A percentile compares a stretch with the other conserved stretches of the same genome.
phyloP scores from a whole-genome alignment of 2,797 vertebrate genomes.

The Acipenser transmontanus region DNA sequence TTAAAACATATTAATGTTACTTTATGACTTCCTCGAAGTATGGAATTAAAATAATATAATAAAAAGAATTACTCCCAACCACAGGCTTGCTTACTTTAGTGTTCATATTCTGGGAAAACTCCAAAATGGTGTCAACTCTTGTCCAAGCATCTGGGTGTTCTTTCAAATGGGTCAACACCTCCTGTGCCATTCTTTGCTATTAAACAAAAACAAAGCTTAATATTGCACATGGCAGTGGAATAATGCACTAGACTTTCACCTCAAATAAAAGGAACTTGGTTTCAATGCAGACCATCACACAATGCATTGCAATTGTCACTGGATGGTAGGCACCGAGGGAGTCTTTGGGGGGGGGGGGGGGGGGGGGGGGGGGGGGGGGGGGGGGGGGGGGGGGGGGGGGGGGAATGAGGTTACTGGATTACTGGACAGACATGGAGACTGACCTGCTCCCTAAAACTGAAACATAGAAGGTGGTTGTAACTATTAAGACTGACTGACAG shows the following conservation, averaged over 20 bases:
- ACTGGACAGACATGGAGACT: no score
- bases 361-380: no score
- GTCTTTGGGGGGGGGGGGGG: no score
- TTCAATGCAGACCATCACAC: no score
- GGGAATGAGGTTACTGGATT: no score
- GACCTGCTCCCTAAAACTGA: no score
- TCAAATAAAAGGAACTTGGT: no score
- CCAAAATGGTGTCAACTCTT: conserved; percentile 94
- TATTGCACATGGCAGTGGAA: not conserved
- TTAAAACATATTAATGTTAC: not conserved
- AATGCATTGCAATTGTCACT: no score
- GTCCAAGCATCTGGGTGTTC: conserved; percentile 97
- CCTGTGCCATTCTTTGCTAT: conserved; percentile 95
- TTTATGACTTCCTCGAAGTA: conserved; percentile 82
- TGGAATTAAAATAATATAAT: conserved; percentile 55
- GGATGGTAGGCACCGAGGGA: no score
- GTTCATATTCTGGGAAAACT: conserved; percentile 98
- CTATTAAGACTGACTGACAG: no score
- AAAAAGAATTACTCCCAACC: conserved; percentile 39
- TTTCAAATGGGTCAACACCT: conserved; percentile 94
- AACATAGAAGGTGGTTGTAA: no score
- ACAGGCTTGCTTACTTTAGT: conserved; percentile 81
- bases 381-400: no score
- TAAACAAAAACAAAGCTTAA: conserved; percentile 11
- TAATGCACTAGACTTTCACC: conserved; percentile 20